Percentiles rank a stretch among this genome's conserved stretches.
phyloP scores from a whole-genome alignment of 2,113 vertebrate genomes.

The Malurus alboscapulatus region DNA sequence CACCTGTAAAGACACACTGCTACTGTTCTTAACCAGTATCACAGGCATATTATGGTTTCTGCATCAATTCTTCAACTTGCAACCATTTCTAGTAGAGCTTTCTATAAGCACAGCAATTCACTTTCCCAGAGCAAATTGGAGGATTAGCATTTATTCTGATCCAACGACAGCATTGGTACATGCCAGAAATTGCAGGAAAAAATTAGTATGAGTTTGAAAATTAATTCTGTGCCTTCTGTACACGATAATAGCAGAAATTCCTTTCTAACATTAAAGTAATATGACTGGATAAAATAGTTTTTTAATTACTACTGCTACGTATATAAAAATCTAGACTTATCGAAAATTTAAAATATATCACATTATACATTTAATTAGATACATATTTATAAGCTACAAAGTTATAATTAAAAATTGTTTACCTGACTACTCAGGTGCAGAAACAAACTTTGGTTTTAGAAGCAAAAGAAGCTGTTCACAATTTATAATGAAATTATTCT shows the following conservation, averaged over 20 bases:
- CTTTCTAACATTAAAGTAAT: neutral
- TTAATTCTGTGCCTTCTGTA: neutral
- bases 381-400: neutral
- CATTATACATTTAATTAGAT: neutral
- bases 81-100: neutral
- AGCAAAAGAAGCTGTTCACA: neutral
- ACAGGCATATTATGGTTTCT: neutral
- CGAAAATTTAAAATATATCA: neutral
- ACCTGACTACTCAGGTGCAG: neutral
- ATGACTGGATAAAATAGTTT: neutral
- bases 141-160: neutral
- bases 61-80: neutral
- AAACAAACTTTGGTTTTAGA: neutral
- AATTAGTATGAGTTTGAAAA: neutral
- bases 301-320: neutral
- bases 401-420: neutral
- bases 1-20: neutral
- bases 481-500: neutral
- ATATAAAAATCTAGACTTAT: neutral
- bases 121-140: neutral
- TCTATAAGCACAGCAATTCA: neutral
- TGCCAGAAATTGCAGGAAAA: neutral
- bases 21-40: neutral
- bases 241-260: neutral
- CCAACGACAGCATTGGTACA: neutral